Base-by-base conservation (phyloP, 2,888 invertebrate species). In the Strigamia transsilvanica region DNA sequence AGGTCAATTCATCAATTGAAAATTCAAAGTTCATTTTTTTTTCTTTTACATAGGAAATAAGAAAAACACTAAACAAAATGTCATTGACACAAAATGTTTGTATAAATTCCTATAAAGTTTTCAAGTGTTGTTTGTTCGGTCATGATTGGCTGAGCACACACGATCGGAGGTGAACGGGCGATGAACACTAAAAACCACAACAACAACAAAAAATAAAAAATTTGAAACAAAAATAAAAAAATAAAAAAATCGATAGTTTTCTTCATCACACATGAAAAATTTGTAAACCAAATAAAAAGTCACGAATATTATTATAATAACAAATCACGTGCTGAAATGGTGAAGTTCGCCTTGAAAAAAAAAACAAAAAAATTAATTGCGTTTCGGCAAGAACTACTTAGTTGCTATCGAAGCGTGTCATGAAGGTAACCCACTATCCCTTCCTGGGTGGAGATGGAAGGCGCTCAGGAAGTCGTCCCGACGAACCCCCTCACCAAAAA, bases 111-210 rank as follows among this genome's bases (percentile, higher is more conserved):
- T 32, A 13, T 27, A 27, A 73, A 15, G 73, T 73, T 27, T 61
- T 73, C 12, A 73, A 73, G 73, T 73, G 73, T 73, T 73, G 73
- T 73, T 73, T 73, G 73, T 27, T 32, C 23, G 23, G 73, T 73
- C 73, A 73, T 32, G 73, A 73, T 73, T 73, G 32, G 73, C 10
- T 13, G 27, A 73, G 27, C 73, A 23, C 13, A 73, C n/a, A 27
- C 10, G 73, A 73, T 73, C 32, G 73, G 23, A 73, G 73, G 10
- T 73, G 27, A 27, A 73, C 23, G 73, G 32, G 73, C 73, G 73
- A 73, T 73, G 15, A 32, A 32, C 27, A 27, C 27, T n/a, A n/a
- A n/a, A n/a, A 66, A 32, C 23, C 12, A 10, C 27, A 27, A 32
- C 13, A 5, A 32, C 5, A 1, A 73, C 12, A 15, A 4, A 18